Evolutionary conservation across 2,888 invertebrate genomes (phyloP).

Genomic region (Drosophila gaucha): DNA sequence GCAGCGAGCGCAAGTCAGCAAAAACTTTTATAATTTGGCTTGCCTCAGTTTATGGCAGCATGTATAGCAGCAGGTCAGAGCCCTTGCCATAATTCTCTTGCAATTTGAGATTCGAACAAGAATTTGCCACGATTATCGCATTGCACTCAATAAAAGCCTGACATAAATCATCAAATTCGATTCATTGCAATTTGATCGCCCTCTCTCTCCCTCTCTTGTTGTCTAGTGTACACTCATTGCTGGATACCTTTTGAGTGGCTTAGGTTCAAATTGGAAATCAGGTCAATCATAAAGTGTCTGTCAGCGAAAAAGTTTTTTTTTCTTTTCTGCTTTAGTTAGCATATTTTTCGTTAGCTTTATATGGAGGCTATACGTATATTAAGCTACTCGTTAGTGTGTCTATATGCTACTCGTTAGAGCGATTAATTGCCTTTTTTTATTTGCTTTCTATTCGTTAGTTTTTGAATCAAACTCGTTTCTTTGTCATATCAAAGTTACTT

Average conservation of each 20-base stretch:
- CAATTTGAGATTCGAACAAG: constrained; percentile 52
- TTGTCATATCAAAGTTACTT: no score
- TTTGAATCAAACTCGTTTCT: no score
- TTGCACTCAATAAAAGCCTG: constrained; percentile 23
- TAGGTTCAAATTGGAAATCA: neutral
- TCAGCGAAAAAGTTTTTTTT: neutral
- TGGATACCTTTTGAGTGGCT: neutral
- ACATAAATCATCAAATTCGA: constrained; percentile 24
- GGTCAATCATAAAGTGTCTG: constrained; percentile 1
- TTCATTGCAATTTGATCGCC: neutral
- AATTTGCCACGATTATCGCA: constrained; percentile 22
- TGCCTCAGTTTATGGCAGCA: constrained; percentile 41
- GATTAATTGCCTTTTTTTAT: no score
- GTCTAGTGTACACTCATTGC: neutral
- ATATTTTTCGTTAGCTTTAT: no score
- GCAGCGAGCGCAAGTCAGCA: constrained; percentile 26
- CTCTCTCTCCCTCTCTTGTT: neutral
- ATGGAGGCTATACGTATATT: no score
- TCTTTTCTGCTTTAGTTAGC: no score
- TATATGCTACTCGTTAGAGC: no score
- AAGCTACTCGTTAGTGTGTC: no score
- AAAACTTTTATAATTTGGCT: constrained; percentile 63
- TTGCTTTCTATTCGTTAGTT: no score
- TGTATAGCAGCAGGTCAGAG: neutral
- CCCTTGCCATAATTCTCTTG: constrained; percentile 12